Percentiles rank a stretch among this genome's conserved stretches.
Conservation (phyloP, 2,888 invertebrate genomes). For the Lochmaea crataegi region DNA sequence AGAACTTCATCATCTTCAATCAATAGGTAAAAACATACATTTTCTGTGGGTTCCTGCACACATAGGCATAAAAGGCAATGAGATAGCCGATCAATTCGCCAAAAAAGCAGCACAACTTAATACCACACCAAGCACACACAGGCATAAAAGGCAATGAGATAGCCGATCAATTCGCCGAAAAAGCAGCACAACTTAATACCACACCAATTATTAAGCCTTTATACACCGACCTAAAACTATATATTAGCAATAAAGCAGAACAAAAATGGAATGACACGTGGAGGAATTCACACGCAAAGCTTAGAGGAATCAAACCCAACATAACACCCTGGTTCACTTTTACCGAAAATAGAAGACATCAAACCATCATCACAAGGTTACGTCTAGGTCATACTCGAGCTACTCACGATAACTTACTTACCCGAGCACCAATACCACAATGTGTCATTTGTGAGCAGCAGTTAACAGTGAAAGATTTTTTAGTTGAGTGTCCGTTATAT, state of each 20-base stretch:
- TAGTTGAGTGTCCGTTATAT: no score
- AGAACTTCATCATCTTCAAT: not conserved
- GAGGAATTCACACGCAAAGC: no score
- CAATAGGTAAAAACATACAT: not conserved
- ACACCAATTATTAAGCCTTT: not conserved
- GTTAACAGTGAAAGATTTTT: not conserved
- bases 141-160: no score
- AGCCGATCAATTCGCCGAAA: no score
- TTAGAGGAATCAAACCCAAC: no score
- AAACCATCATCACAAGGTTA: not conserved
- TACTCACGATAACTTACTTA: not conserved
- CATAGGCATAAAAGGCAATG: not conserved
- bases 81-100: no score
- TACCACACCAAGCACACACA: no score
- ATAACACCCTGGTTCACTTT: no score
- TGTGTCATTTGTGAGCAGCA: not conserved
- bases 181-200: not conserved
- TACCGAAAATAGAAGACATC: no score
- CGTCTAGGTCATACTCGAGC: slow-evolving; percentile 1
- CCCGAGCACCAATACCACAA: not conserved
- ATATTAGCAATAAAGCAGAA: not conserved
- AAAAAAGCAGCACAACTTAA: no score
- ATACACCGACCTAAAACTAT: not conserved
- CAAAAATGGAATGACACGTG: no score
- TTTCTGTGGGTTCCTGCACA: not conserved